Evolutionary conservation across 2,797 vertebrate species (phyloP).

Genomic region (Simalia tracyae): DNA sequence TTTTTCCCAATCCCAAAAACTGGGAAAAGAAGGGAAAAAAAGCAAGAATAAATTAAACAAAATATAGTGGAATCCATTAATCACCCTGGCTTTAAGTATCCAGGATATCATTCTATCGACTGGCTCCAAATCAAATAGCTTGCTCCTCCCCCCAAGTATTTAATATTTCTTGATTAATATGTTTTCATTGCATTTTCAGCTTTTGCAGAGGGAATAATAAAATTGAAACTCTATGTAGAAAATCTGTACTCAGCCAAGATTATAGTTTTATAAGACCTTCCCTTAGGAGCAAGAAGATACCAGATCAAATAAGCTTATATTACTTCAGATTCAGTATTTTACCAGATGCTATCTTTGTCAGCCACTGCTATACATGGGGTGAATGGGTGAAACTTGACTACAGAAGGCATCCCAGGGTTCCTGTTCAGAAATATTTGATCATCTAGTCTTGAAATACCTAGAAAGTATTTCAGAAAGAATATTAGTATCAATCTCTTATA

Average conservation of each 20-base stretch:
- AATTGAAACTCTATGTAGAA: not conserved
- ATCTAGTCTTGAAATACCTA: slow-evolving; percentile 90
- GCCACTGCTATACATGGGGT: slow-evolving; percentile 94
- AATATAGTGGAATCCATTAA: not conserved
- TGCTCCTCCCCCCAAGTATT: not conserved
- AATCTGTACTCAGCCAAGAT: not conserved
- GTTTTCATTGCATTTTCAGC: fast-evolving
- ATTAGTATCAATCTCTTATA: not conserved
- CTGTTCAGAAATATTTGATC: slow-evolving; percentile 99
- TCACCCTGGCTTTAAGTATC: not conserved
- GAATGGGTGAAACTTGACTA: slow-evolving; percentile 97
- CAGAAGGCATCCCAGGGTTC: slow-evolving; percentile 93
- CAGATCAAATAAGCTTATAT: not conserved
- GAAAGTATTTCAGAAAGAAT: not conserved
- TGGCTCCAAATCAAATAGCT: not conserved
- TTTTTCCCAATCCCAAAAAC: slow-evolving; percentile 99
- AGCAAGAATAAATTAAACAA: fast-evolving
- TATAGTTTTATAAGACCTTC: not conserved
- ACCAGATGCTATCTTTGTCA: slow-evolving; percentile 98
- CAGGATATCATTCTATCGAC: fast-evolving
- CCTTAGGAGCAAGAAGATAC: not conserved
- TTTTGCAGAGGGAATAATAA: not conserved
- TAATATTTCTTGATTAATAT: not conserved
- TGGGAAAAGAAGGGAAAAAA: slow-evolving; percentile 47
- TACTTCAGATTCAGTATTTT: slow-evolving; percentile 39